Conservation (phyloP, 92 coral and sea anemone genomes). For the Nematostella vectensis region DNA sequence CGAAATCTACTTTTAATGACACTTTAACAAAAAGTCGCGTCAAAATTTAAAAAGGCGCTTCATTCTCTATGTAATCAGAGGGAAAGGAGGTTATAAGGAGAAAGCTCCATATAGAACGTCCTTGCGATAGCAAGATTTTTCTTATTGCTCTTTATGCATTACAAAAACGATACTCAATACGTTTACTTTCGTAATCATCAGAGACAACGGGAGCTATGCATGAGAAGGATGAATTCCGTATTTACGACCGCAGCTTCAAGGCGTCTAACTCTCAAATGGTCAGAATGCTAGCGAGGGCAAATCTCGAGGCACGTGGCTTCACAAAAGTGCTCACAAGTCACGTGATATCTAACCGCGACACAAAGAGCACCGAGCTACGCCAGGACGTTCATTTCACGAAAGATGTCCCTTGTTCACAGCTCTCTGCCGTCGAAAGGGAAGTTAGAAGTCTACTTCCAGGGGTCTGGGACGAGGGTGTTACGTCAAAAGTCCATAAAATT, state of each 20-base stretch:
- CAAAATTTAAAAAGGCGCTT: too few relatives aligned
- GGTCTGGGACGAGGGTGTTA: slow-evolving; percentile 17
- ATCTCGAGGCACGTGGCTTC: slow-evolving; percentile 15
- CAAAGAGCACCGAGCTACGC: not conserved
- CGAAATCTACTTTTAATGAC: too few relatives aligned
- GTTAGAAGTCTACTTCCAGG: slow-evolving; percentile 15
- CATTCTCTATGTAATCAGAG: too few relatives aligned
- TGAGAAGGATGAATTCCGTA: slow-evolving; percentile 21
- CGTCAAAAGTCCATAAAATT: slow-evolving; percentile 6
- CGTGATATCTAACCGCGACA: slow-evolving; percentile 2
- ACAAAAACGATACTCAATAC: too few relatives aligned
- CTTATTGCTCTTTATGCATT: too few relatives aligned
- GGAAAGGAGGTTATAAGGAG: too few relatives aligned
- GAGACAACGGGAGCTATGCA: not conserved
- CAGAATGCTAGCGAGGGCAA: slow-evolving; percentile 7
- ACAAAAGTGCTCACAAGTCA: slow-evolving; percentile 3
- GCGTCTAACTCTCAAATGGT: slow-evolving; percentile 8
- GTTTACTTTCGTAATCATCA: too few relatives aligned
- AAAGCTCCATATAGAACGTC: too few relatives aligned
- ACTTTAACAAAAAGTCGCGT: too few relatives aligned
- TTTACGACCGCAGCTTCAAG: slow-evolving; percentile 18
- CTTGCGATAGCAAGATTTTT: too few relatives aligned
- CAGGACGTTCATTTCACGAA: slow-evolving; percentile 6
- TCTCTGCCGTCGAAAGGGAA: slow-evolving; percentile 23
- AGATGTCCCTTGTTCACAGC: slow-evolving; percentile 17